Evolutionary conservation across 1,140 invertebrate genomes (phyloP).

Genomic region (Cyrtorhinus lividipennis): DNA sequence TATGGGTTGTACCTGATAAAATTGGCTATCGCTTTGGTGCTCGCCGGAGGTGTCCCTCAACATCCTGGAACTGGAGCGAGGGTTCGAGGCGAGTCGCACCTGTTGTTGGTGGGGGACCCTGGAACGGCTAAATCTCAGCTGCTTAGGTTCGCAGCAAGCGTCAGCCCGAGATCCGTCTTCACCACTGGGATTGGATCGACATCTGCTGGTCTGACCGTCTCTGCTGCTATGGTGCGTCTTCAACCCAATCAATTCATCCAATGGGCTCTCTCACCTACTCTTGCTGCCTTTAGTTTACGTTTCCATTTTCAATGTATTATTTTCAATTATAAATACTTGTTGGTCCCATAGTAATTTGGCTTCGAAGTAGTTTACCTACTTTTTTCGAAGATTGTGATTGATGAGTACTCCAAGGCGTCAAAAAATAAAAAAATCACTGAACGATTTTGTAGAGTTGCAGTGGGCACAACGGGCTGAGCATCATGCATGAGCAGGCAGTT

Average conservation of each 20-base stretch:
- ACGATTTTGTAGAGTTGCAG: too few species aligned
- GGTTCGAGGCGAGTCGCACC: conserved; percentile 64
- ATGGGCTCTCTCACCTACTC: too few species aligned
- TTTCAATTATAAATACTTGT: too few species aligned
- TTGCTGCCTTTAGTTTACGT: background rate
- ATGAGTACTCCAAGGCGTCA: too few species aligned
- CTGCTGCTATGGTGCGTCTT: conserved; percentile 60
- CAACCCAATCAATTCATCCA: too few species aligned
- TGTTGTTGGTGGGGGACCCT: conserved; percentile 80
- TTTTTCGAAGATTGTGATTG: too few species aligned
- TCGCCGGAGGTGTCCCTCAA: conserved; percentile 53
- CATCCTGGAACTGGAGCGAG: conserved; percentile 37
- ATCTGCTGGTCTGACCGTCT: conserved; percentile 74
- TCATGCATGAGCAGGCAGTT: too few species aligned
- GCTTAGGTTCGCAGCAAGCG: conserved; percentile 55
- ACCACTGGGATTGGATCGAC: conserved; percentile 78
- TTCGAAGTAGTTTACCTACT: too few species aligned
- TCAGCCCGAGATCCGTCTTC: conserved; percentile 61
- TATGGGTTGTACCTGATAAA: conserved; percentile 80
- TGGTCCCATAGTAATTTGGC: too few species aligned
- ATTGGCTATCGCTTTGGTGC: conserved; percentile 56
- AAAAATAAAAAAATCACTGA: too few species aligned
- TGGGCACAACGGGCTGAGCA: too few species aligned
- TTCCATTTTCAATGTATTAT: background rate
- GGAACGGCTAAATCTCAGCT: conserved; percentile 84